Conservation (phyloP, 2,888 invertebrate genomes). For the Calameuta filiformis region DNA sequence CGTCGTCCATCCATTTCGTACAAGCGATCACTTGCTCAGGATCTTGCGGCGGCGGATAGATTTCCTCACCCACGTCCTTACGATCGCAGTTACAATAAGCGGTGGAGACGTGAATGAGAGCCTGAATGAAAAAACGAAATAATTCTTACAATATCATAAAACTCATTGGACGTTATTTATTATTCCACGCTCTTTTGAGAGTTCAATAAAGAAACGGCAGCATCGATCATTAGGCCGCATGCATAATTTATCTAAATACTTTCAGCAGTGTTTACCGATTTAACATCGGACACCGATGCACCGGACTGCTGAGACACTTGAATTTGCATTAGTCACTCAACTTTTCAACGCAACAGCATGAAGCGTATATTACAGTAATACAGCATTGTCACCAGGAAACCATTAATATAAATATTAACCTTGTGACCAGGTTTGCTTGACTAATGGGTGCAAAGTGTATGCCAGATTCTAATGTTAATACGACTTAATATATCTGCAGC, state of each 20-base stretch:
- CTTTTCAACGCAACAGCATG: too few relatives aligned
- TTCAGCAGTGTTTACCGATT: too few relatives aligned
- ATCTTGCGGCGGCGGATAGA: slow-evolving; percentile 70
- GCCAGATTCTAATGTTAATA: neutral
- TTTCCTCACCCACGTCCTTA: slow-evolving; percentile 70
- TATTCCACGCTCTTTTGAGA: too few relatives aligned
- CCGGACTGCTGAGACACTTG: too few relatives aligned
- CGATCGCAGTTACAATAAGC: slow-evolving; percentile 80
- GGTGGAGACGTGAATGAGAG: slow-evolving; percentile 77
- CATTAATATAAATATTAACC: neutral
- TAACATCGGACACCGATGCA: too few relatives aligned
- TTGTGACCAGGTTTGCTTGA: neutral
- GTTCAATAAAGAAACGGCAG: too few relatives aligned
- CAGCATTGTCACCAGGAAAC: too few relatives aligned
- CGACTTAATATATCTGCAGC: neutral
- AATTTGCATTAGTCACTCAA: too few relatives aligned
- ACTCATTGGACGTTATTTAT: neutral
- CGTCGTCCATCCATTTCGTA: slow-evolving; percentile 66
- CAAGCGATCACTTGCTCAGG: slow-evolving; percentile 68
- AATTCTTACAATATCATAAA: neutral
- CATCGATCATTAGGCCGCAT: too few relatives aligned
- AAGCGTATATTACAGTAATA: too few relatives aligned
- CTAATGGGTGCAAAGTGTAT: neutral
- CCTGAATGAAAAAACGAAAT: slow-evolving; percentile 53
- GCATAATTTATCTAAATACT: too few relatives aligned